These are phyloP conservation scores for Anoura caudifer DNA, from an alignment of 2,113 vertebrate genomes.

Conservation along the genomic window DNA sequence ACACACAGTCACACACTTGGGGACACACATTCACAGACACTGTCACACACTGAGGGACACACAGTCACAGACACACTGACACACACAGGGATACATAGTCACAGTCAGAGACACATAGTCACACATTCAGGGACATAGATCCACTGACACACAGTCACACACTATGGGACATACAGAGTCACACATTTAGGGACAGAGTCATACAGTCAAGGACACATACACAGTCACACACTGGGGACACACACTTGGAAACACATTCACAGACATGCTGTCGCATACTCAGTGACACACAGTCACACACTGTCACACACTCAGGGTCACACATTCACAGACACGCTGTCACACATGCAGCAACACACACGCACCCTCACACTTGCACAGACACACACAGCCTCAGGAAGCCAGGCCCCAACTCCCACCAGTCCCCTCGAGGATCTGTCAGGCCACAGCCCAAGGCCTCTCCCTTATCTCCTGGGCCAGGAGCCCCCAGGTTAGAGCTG, in stretches of 20 bases:
- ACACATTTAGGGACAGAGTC: neutral
- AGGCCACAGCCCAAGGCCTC: fast-evolving
- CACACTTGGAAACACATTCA: no score
- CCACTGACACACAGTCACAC: no score
- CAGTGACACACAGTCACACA: neutral
- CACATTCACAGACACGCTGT: neutral
- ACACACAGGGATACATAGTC: neutral
- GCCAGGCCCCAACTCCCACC: neutral
- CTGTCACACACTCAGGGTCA: neutral
- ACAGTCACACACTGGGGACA: neutral
- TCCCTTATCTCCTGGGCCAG: neutral
- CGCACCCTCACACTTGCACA: no score
- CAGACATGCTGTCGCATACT: neutral
- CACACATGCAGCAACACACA: neutral
- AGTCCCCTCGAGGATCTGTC: fast-evolving
- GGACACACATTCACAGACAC: neutral
- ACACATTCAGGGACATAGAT: no score
- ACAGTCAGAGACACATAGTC: no score
- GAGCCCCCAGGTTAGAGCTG: no score
- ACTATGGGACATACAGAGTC: no score
- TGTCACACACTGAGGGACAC: neutral
- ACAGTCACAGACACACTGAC: neutral
- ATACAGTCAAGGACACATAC: neutral
- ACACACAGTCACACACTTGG: neutral
- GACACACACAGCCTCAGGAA: neutral